Evolutionary conservation across 2,888 invertebrate genomes (phyloP), one percentile per base, ranked within the genome.

Genomic region (Timema cristinae): DNA sequence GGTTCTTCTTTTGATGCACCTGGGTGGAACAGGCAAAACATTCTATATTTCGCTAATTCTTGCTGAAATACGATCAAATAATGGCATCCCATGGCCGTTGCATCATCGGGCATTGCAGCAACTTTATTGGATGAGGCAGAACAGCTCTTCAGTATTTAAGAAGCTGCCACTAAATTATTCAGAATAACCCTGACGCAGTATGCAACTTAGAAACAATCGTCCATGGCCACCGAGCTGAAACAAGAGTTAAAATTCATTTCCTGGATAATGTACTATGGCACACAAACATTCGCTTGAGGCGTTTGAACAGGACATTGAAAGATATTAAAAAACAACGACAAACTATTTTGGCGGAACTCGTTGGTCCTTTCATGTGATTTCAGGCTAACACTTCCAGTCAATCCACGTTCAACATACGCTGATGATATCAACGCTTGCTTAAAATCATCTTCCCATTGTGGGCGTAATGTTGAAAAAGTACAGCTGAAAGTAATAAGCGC

Each of bases 1-100:
- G 51, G 51, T 9, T 51, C 6, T 51, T 10, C 32, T 51, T 68
- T 50, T 2, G 51, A 8, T 51, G 51, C 77, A 48, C 79, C 80
- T n/a, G 47, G 80, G 79, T 52, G 79, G 79, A 2, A 71, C 54
- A n/a, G 67, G 71, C 8, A 71, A 67, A 54, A 78, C 78, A 69
- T 79, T 76, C 69, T 68, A 79, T 16, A 76, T 77, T 66, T 77
- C 75, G 9, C 71, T 76, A 47, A 52, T 79, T 13, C 50, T 77
- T 52, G 75, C 75, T 49, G 70, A 75, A 66, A 67, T 78, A 8
- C 67, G 67, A 9, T 47, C 67, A 50, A 13, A 50, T n/a, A 52
- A 52, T 52, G 52, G 52, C 52, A 52, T 52, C 52, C 10, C 52
- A 52, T 52, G 52, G 52, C 52, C 9, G 52, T 11, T 52, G 9